A percentile compares a stretch with the other conserved stretches of the same genome.
These are phyloP conservation scores for Nothobranchius furzeri DNA, from an alignment of 2,113 vertebrate species.

Conservation along the genomic window DNA sequence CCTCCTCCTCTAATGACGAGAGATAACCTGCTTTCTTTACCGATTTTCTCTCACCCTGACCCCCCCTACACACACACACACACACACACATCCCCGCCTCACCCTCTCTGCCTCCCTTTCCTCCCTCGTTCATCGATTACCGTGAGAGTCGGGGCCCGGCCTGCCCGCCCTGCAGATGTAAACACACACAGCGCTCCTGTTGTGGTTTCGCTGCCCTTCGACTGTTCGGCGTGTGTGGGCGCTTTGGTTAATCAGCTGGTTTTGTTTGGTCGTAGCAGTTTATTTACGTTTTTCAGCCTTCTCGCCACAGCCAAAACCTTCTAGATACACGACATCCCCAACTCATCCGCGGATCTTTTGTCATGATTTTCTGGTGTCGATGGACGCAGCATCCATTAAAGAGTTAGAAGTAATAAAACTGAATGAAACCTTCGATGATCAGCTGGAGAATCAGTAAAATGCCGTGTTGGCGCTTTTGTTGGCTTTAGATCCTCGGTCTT, in stretches of 20 bases:
- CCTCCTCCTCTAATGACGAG: slow-evolving; percentile 79
- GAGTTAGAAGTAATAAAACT: neutral
- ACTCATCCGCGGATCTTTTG: neutral
- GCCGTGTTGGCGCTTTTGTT: no score
- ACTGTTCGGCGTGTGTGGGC: slow-evolving; percentile 26
- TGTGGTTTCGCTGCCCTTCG: slow-evolving; percentile 66
- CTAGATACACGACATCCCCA: neutral
- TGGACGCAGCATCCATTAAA: neutral
- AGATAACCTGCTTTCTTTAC: slow-evolving; percentile 84
- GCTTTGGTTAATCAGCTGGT: slow-evolving; percentile 46
- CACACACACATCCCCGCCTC: slow-evolving; percentile 54
- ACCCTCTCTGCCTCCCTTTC: slow-evolving; percentile 62
- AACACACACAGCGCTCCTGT: slow-evolving; percentile 74
- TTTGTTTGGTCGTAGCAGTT: neutral
- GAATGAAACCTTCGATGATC: neutral
- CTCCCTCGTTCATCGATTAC: slow-evolving; percentile 81
- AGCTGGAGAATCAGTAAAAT: neutral
- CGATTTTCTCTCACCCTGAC: slow-evolving; percentile 64
- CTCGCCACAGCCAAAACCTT: neutral
- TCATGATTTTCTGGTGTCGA: neutral
- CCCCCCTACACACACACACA: slow-evolving; percentile 44
- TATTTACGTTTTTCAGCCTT: neutral
- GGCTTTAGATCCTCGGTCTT: neutral
- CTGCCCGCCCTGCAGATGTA: slow-evolving; percentile 76
- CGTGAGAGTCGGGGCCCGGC: slow-evolving; percentile 77